Evolutionary conservation across 2,797 vertebrate genomes (phyloP), one percentile per base, ranked within the genome.

Genomic region (Ctenochaetus hawaiiensis): DNA sequence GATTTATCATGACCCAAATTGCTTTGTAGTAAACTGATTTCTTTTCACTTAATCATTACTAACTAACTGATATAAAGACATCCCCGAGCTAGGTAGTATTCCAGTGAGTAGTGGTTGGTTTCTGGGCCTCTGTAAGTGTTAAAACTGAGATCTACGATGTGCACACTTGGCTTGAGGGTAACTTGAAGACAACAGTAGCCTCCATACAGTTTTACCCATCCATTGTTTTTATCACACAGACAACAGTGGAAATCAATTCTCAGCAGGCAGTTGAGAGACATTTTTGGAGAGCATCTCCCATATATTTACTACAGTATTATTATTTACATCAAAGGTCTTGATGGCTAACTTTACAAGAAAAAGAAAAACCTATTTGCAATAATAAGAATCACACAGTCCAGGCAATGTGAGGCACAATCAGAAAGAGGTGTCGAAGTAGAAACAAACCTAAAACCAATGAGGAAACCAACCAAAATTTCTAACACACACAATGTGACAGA

Each of bases 321-420:
- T 90, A 91, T 91, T 90, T 89, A 90, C 87, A 91, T 72, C 72
- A 85, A 60, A 47, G 5, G 59, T 37, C 34, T 62, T 12, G 18
- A 81, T 43, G 59, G 60, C 67, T 59, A 78, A 82, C 62, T 76
- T 89, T 64, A 78, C 69, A 60, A 60, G 72, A 78, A 72, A 70
- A 20, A 86, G 83, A 85, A 52, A 2, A 82, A 83, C 60, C 37
- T 11, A 60, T 70, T 77, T 77, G 78, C 67, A 75, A 70, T 43
- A 75, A 82, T 80, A 69, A 80, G 65, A 80, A 80, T 86, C 54
- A 76, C 56, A 86, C 39, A 69, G 47, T 70, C 48, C 53, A 76
- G 66, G 59, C 23, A n/a, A 87, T n/a, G 73, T 53, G 59, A 90
- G 80, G 84, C 83, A 86, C 63, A 63, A 71, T 56, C 48, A 81